phyloP scores from a whole-genome alignment of 2,797 vertebrate species.

The Falco berigora region DNA sequence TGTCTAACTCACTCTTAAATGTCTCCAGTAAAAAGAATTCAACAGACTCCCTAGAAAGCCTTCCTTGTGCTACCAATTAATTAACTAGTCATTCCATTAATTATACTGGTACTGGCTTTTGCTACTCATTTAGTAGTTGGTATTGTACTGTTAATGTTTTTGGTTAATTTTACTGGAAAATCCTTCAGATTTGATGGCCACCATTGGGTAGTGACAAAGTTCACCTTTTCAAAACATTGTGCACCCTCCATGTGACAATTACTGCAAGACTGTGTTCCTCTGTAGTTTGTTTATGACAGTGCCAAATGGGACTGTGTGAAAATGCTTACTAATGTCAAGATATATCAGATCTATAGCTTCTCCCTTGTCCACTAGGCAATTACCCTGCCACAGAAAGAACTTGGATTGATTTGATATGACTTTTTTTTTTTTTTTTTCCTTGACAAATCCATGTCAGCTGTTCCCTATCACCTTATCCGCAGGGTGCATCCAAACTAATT shows the following conservation, averaged over 20 bases:
- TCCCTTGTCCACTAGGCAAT: constrained; percentile 42
- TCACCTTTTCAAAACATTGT: background rate
- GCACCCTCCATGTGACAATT: background rate
- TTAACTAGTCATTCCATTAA: background rate
- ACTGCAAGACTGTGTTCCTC: background rate
- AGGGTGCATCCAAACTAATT: constrained; percentile 40
- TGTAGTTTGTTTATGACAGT: background rate
- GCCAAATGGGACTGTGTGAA: constrained; percentile 34
- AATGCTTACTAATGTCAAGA: constrained; percentile 37
- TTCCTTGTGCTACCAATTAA: background rate
- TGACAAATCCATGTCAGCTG: constrained; percentile 40
- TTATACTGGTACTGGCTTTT: background rate
- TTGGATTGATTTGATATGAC: constrained; percentile 39
- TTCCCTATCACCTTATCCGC: background rate
- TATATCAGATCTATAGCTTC: constrained; percentile 23
- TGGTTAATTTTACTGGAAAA: background rate
- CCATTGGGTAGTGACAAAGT: background rate
- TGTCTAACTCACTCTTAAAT: background rate
- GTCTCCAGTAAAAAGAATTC: background rate
- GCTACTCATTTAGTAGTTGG: background rate
- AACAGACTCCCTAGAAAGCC: background rate
- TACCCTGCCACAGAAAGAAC: background rate
- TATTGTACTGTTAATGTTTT: background rate
- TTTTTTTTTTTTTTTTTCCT: background rate
- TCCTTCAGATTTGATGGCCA: background rate